Conservation (phyloP, 2,113 vertebrate genomes). For the Corydoras maculifer region DNA sequence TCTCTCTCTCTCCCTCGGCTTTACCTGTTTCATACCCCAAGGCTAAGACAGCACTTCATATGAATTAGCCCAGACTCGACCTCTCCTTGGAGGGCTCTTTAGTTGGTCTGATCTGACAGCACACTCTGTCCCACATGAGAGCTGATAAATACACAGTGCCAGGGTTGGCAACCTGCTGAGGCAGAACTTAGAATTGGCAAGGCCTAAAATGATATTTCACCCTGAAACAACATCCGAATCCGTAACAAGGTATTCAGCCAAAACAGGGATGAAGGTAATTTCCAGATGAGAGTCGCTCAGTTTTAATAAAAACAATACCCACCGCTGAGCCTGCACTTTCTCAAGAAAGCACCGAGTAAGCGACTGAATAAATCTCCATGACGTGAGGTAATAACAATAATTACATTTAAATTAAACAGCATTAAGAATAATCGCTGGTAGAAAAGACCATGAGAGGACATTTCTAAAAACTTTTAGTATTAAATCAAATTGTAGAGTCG, state of each 20-base stretch:
- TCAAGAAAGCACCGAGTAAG: no score
- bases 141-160: background rate
- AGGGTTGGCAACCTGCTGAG: background rate
- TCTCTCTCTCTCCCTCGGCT: background rate
- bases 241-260: background rate
- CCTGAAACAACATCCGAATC: background rate
- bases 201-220: background rate
- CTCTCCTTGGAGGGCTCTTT: slow-evolving; percentile 6
- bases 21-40: slow-evolving; percentile 25
- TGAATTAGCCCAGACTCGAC: slow-evolving; percentile 12
- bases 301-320: background rate
- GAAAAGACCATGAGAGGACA: no score
- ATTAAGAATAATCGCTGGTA: no score
- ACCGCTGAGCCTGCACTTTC: no score
- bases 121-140: slow-evolving; percentile 11
- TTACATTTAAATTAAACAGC: no score
- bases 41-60: slow-evolving; percentile 23
- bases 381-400: no score
- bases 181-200: background rate
- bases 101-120: slow-evolving; percentile 15
- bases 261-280: background rate
- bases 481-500: no score
- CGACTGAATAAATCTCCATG: no score
- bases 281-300: background rate
- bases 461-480: no score